Evolutionary conservation across 2,797 vertebrate species (phyloP).

Genomic region (Xenopus petersii): DNA sequence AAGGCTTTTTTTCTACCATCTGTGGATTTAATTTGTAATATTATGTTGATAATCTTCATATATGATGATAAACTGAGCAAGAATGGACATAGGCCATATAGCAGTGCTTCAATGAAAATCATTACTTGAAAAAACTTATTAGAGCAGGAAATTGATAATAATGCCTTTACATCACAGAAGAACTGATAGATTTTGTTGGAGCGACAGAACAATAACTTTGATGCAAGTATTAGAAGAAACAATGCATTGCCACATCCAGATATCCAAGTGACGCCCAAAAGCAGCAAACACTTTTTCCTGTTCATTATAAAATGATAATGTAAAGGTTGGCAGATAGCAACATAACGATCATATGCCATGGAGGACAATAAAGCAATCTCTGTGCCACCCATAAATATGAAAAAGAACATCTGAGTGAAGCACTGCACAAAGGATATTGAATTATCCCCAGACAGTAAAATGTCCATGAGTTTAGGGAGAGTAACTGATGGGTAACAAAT

Average conservation of each 20-base stretch:
- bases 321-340: not conserved
- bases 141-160: conserved; percentile 49
- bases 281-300: not conserved
- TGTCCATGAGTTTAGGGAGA: not conserved
- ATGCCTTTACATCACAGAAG: conserved; percentile 49
- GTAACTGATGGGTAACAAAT: not conserved
- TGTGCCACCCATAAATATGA: not conserved
- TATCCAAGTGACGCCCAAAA: conserved; percentile 21
- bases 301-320: not conserved
- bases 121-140: conserved; percentile 32
- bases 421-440: not conserved
- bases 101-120: conserved; percentile 16
- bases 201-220: conserved; percentile 39
- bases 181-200: conserved; percentile 42
- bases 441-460: not conserved
- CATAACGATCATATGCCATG: not conserved
- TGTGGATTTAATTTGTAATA: conserved; percentile 20
- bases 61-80: conserved; percentile 41
- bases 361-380: not conserved
- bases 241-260: conserved; percentile 43
- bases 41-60: conserved; percentile 42
- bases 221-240: conserved; percentile 37
- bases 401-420: not conserved
- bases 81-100: conserved; percentile 33
- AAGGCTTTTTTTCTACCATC: conserved; percentile 20